A percentile compares a stretch with the other conserved stretches of the same genome.
Evolutionary conservation across 2,113 vertebrate genomes (phyloP).

Genomic region (Poecilia latipinna): DNA sequence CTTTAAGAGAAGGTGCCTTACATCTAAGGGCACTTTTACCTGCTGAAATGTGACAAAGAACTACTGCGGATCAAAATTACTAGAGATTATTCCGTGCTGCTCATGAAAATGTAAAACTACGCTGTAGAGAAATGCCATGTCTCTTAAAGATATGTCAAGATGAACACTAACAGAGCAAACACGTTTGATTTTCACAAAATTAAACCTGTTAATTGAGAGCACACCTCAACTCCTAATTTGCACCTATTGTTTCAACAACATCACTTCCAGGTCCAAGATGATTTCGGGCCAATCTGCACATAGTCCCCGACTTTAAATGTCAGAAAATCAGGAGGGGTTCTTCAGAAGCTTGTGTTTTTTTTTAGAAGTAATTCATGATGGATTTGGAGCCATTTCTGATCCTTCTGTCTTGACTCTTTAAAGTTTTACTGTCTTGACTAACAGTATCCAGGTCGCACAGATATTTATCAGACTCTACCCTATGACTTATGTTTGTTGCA

Average conservation of each 20-base stretch:
- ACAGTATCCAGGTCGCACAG: neutral
- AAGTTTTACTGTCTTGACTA: slow-evolving; percentile 2
- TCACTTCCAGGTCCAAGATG: slow-evolving; percentile 5
- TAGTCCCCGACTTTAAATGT: slow-evolving; percentile 9
- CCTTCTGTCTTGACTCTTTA: neutral
- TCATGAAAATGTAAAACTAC: neutral
- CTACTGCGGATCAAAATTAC: neutral
- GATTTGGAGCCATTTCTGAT: slow-evolving; percentile 7
- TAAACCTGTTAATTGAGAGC: neutral
- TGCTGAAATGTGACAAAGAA: neutral
- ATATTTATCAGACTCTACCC: slow-evolving; percentile 3
- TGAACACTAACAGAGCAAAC: neutral
- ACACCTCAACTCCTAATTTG: neutral
- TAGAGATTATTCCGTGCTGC: neutral
- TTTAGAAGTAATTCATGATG: slow-evolving; percentile 11
- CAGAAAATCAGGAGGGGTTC: slow-evolving; percentile 7
- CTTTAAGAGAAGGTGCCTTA: neutral
- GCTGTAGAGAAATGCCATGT: neutral
- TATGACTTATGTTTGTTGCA: neutral
- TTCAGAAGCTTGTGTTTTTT: neutral
- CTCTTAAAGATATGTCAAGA: neutral
- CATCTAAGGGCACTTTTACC: neutral
- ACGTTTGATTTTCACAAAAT: neutral
- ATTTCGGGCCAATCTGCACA: slow-evolving; percentile 1
- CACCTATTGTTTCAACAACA: slow-evolving; percentile 2